phyloP scores from a whole-genome alignment of 2,113 vertebrate genomes.

The Bubo bubo region DNA sequence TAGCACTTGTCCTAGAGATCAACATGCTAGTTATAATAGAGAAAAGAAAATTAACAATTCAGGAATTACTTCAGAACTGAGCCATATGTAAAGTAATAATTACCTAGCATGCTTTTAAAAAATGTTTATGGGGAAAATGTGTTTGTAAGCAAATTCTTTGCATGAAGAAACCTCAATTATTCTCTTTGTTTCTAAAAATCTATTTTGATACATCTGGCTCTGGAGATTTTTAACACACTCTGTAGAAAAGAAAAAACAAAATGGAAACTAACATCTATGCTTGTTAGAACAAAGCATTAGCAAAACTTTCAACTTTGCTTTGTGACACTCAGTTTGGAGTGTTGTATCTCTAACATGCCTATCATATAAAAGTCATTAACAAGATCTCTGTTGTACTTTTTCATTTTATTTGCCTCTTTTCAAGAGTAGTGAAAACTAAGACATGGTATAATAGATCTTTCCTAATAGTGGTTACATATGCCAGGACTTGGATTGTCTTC shows the following conservation, averaged over 20 bases:
- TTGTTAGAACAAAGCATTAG: neutral
- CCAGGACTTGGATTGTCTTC: neutral
- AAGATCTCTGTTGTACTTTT: neutral
- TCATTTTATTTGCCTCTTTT: neutral
- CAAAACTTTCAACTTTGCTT: neutral
- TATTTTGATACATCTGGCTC: slow-evolving; percentile 36
- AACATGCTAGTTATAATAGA: slow-evolving; percentile 11
- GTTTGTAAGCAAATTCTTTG: neutral
- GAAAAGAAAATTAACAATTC: neutral
- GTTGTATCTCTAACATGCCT: neutral
- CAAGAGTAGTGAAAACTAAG: neutral
- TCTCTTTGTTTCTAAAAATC: neutral
- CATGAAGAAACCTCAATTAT: neutral
- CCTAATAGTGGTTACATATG: neutral
- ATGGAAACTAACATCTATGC: neutral
- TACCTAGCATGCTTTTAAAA: slow-evolving; percentile 1
- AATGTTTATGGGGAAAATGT: neutral
- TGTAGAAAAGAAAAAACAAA: neutral
- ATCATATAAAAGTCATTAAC: neutral
- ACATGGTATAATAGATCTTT: neutral
- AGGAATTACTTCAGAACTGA: neutral
- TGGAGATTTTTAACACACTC: neutral
- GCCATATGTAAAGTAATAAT: neutral
- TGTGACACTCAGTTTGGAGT: neutral
- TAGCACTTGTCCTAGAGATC: neutral